Percentiles rank a stretch among this genome's conserved stretches.
Conservation (phyloP, 2,113 vertebrate genomes). For the Ictalurus punctatus region DNA sequence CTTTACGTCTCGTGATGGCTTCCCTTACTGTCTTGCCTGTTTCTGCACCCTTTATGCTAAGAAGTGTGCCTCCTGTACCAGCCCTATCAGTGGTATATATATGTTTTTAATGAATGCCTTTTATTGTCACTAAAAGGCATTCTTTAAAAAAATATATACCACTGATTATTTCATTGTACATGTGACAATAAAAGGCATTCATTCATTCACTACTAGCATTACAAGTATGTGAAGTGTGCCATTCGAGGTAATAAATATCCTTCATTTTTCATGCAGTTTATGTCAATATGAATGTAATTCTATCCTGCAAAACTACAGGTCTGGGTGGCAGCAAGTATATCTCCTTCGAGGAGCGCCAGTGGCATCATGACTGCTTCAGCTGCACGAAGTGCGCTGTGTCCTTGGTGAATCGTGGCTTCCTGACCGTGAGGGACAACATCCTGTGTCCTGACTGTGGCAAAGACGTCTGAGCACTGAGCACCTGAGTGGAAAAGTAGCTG, state of each 20-base stretch:
- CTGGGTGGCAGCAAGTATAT: conserved; percentile 69
- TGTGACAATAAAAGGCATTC: too few relatives aligned
- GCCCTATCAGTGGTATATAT: conserved; percentile 76
- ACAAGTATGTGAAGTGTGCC: not conserved
- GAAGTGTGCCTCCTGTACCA: conserved; percentile 83
- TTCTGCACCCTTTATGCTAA: conserved; percentile 84
- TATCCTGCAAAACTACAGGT: conserved; percentile 70
- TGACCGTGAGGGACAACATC: conserved; percentile 93
- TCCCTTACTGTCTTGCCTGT: conserved; percentile 79
- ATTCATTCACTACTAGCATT: not conserved
- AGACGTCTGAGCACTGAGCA: conserved; percentile 78
- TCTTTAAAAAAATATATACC: too few relatives aligned
- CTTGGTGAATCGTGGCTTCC: conserved; percentile 91
- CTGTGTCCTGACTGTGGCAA: conserved; percentile 95
- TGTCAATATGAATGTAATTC: not conserved
- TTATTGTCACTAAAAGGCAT: too few relatives aligned
- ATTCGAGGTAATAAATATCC: not conserved
- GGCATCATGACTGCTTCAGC: conserved; percentile 98
- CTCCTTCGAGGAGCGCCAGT: conserved; percentile 95
- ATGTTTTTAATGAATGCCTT: not conserved
- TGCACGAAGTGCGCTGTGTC: conserved; percentile 96
- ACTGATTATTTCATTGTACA: too few relatives aligned
- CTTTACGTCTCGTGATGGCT: not conserved
- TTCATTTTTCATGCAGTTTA: not conserved
- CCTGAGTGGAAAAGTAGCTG: not conserved